Base-by-base conservation (phyloP, 92 coral and sea anemone species). In the Chrysogorgia sp. region DNA sequence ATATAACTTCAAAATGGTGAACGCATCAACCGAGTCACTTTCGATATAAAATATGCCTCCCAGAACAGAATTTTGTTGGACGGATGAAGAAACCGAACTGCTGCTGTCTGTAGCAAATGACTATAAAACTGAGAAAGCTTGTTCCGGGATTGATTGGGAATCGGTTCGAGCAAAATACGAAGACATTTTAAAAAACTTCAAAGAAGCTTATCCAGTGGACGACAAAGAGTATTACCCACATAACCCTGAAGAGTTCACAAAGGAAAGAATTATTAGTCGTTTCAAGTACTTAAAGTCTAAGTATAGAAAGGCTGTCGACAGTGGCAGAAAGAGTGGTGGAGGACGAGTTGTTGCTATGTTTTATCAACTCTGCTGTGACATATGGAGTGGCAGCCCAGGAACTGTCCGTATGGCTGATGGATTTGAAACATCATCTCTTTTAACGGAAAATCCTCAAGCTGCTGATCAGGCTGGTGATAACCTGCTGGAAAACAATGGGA, bases 21-120 rank as follows among this genome's bases (percentile, higher is more conserved):
- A n/a, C n/a, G n/a, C n/a, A n/a, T n/a, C n/a, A n/a, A n/a, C n/a
- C n/a, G n/a, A n/a, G n/a, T n/a, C n/a, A n/a, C n/a, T n/a, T n/a
- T n/a, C n/a, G n/a, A n/a, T n/a, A n/a, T n/a, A n/a, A n/a, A n/a
- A n/a, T n/a, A 53, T 53, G 60, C 60, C 60, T 19, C 60, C 60
- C 5, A 40, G 34, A 59, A 81, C 56, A 30, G 75, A 81, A 48
- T 81, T 81, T 25, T 72, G 82, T 20, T 81, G 71, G 81, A 71
- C 85, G 21, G 85, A 81, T 70, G 82, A 81, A 60, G 81, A 81
- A 81, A 74, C 82, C 40, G 67, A 65, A 20, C 68, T 81, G 33
- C 66, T 74, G 29, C 24, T 74, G 15, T 29, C 53, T 50, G 66
- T 50, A 40, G 67, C 67, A 4, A 6, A 4, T 53, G 60, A 53